Evolutionary conservation across 1,140 invertebrate species (phyloP).

Genomic region (Micrasema minimum): DNA sequence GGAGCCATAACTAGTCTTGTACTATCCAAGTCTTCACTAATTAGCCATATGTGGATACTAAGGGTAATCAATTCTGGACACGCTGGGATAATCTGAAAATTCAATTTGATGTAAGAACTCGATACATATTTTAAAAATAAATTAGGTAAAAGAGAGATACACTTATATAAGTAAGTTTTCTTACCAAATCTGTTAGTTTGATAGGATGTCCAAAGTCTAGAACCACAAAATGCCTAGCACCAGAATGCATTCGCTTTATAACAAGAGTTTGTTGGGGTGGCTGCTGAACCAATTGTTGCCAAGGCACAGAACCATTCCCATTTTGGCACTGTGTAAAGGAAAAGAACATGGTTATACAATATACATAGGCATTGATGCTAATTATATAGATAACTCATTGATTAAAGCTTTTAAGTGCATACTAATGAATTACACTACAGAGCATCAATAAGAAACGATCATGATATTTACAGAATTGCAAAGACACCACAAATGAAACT

Average conservation of each 20-base stretch:
- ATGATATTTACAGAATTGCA: too few species aligned
- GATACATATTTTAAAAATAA: background rate
- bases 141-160: too few species aligned
- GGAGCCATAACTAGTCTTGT: conserved; percentile 85
- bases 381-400: too few species aligned
- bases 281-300: conserved; percentile 79
- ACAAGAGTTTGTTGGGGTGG: conserved; percentile 86
- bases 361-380: too few species aligned
- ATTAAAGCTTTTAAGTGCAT: too few species aligned
- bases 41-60: conserved; percentile 90
- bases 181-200: conserved; percentile 83
- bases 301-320: conserved; percentile 68
- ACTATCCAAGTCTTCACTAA: conserved; percentile 84
- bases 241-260: conserved; percentile 94
- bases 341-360: too few species aligned
- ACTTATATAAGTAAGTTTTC: conserved; percentile 36
- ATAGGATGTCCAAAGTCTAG: conserved; percentile 90
- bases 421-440: too few species aligned
- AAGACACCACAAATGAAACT: background rate
- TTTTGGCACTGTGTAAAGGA: conserved; percentile 30
- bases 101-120: background rate
- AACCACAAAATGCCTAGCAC: conserved; percentile 86
- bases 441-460: too few species aligned
- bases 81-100: conserved; percentile 77
- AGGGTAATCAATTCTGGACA: conserved; percentile 88